Evolutionary conservation across 2,113 vertebrate genomes (phyloP), one percentile per base, ranked within the genome.

Genomic region (Spheniscus mendiculus): DNA sequence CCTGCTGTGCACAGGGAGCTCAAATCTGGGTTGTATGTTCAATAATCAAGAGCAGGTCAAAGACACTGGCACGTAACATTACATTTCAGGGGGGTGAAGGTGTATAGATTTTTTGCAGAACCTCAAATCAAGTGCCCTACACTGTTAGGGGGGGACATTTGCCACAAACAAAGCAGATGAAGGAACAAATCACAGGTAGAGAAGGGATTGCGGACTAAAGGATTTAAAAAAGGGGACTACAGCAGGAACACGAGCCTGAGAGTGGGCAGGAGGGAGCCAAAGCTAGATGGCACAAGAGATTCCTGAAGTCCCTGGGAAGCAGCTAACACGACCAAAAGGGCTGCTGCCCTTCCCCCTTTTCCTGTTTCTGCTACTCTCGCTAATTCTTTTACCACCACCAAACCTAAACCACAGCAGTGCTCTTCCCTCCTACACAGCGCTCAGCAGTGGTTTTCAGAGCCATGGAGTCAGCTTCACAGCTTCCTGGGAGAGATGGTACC

Each of bases 391-490:
- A 17, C 55, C 5, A 4, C 55, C 9, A 61, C 93, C 93, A 95
- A 94, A 90, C 66, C 96, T 59, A 84, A 97, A 94, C 95, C 93
- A 5, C 95, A 93, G 69, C 82, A 49, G 56, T 10, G 71, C 95
- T 58, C 74, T 88, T 70, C 36, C 93, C 95, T 94, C 97, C 97
- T 52, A 90, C 96, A 80, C 91, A 69, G 81, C 2, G 2, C 89
- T 85, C 80, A 30, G 89, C 81, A 17, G 87, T 2, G 93, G 84
- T 69, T 94, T 89, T 21, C 40, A 61, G 53, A 91, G 81, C 56
- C 27, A 38, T 0, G 32, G 38, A 73, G 23, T 1, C 55, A 74
- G 67, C 67, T 66, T 61, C 0, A 1, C 67, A 26, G 53, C 76
- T 38, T 69, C 69, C 69, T n/a, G 2, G 50, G 62, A n/a, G 2